Evolutionary conservation across 2,888 invertebrate species (phyloP).

Genomic region (Zelleria hepariella): DNA sequence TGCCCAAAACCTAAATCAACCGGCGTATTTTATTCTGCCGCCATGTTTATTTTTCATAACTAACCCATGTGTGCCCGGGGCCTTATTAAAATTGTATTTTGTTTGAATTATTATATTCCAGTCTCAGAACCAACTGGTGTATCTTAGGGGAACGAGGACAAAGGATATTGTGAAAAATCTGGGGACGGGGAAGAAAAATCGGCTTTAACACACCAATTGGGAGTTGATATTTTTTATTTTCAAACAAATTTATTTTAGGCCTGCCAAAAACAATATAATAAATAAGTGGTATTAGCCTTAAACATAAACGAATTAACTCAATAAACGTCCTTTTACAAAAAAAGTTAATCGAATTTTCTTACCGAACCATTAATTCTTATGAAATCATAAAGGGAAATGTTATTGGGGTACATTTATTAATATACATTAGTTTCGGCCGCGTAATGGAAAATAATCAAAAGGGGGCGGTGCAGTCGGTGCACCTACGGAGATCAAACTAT

Average conservation of each 20-base stretch:
- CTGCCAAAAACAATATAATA: too few relatives aligned
- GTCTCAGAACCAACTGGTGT: not conserved
- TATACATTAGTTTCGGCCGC: conserved; percentile 1
- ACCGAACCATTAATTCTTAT: conserved; percentile 3
- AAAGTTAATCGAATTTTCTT: not conserved
- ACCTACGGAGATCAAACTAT: not conserved
- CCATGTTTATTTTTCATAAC: conserved; percentile 44
- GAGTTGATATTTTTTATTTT: not conserved
- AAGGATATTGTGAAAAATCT: not conserved
- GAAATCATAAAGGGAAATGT: conserved; percentile 1
- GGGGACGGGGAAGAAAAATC: too few relatives aligned
- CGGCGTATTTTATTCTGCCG: conserved; percentile 13
- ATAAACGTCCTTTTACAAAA: not conserved
- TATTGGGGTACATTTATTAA: conserved; percentile 1
- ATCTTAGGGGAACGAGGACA: not conserved
- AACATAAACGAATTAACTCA: not conserved
- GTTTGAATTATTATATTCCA: not conserved
- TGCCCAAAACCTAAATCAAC: conserved; percentile 37
- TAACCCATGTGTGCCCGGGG: conserved; percentile 27
- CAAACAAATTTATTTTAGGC: not conserved
- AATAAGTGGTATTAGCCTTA: too few relatives aligned
- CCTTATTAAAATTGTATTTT: conserved; percentile 9
- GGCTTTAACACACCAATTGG: not conserved
- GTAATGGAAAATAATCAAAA: not conserved
- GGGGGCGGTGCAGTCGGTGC: not conserved